Evolutionary conservation across 2,797 vertebrate species (phyloP), one percentile per base, ranked within the genome.

Genomic region (Mergus octosetaceus): DNA sequence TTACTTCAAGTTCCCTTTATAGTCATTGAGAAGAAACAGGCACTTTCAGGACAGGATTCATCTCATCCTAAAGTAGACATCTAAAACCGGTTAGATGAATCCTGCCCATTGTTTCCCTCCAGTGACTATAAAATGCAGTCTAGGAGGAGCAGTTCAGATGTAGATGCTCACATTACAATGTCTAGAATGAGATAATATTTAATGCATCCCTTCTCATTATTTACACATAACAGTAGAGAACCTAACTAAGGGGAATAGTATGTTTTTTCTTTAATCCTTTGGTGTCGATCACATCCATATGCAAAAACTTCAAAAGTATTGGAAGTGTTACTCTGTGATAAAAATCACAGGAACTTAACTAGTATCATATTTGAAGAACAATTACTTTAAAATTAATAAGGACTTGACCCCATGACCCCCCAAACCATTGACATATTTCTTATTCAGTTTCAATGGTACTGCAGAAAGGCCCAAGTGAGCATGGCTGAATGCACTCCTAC

Each of bases 181-280:
- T 75, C 91, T 93, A 43, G 88, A 87, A 56, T 80, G 64, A 93
- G 89, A 64, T 4, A 66, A 39, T 64, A 87, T 73, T 94, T 93
- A 94, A 87, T 73, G 92, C 77, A 49, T 76, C 51, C 85, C 49
- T 93, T 91, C 93, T 95, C 72, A 73, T 95, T 94, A 95, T 90
- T 97, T 95, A 96, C 93, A 91, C 79, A 36, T 95, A 93, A 91
- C 49, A 85, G 54, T 6, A 62, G 56, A 89, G 58, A 85, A 93
- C 56, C 41, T 49, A 84, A 80, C 61, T 47, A 66, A 36, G 8
- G 88, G 71, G 43, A 95, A 88, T 38, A 62, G 60, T 16, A 49
- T 49, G 64, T 60, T 6, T 58, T 74, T 68, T 62, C 62, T 71
- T n/a, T 12, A 87, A 43, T 47, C 34, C 87, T 88, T 32, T 32